phyloP scores from a whole-genome alignment of 2,797 vertebrate genomes.

The Clarias fuscus region DNA sequence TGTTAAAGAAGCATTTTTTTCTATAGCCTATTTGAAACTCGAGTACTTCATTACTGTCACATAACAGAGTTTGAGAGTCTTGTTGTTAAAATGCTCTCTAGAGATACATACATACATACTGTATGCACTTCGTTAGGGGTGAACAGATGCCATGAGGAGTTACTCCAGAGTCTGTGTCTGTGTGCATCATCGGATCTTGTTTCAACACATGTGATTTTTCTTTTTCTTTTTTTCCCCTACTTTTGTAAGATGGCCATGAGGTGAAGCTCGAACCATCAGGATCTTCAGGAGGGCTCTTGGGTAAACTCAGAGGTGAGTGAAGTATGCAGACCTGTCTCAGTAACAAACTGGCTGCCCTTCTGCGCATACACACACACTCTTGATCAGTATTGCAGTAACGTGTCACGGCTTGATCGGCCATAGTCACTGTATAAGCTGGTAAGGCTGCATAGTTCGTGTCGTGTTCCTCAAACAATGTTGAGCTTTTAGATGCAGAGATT shows the following conservation, averaged over 20 bases:
- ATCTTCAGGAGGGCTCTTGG: slow-evolving; percentile 84
- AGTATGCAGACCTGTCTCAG: not conserved
- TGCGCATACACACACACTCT: not conserved
- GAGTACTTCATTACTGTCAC: not conserved
- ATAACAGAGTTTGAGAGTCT: not conserved
- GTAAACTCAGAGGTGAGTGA: slow-evolving; percentile 86
- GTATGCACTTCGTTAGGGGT: not conserved
- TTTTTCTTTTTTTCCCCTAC: not conserved
- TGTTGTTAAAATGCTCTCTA: not conserved
- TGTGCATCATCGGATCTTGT: not conserved
- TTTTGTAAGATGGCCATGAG: slow-evolving; percentile 76
- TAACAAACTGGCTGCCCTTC: not conserved
- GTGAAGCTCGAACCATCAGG: slow-evolving; percentile 81
- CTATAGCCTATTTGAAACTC: not conserved
- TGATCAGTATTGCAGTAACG: not conserved
- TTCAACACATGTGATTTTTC: not conserved
- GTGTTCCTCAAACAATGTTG: not conserved
- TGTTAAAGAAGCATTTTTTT: not conserved
- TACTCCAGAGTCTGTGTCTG: not conserved
- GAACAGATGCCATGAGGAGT: not conserved
- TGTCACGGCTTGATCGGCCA: not conserved
- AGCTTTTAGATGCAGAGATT: not conserved
- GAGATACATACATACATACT: not conserved
- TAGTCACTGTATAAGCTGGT: not conserved
- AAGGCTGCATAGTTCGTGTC: not conserved